These are phyloP conservation scores for Falco peregrinus DNA, from an alignment of 2,797 vertebrate genomes.

Conservation along the genomic window DNA sequence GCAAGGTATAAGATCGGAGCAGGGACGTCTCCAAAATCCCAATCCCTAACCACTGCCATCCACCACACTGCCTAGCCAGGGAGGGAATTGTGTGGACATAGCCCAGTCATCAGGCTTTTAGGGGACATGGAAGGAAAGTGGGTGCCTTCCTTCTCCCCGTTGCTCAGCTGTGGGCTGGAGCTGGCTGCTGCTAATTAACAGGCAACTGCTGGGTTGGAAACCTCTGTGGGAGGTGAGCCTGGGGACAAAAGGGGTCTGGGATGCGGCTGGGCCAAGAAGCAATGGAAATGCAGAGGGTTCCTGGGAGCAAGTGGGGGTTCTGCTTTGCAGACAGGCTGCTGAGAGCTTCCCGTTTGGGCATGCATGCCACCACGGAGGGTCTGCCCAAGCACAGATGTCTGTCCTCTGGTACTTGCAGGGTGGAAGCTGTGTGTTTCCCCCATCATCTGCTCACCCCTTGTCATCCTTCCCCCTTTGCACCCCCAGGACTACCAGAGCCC, in stretches of 20 bases:
- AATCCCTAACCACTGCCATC: accelerated
- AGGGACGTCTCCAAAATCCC: not conserved
- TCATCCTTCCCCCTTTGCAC: not conserved
- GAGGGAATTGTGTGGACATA: not conserved
- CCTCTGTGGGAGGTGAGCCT: not conserved
- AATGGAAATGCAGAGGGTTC: not conserved
- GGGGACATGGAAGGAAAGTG: not conserved
- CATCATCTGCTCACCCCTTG: not conserved
- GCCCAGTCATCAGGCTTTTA: not conserved
- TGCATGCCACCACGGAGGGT: accelerated
- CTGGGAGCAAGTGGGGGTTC: accelerated
- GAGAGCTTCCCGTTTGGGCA: not conserved
- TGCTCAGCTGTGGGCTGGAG: not conserved
- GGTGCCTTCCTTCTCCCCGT: accelerated
- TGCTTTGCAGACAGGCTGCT: not conserved
- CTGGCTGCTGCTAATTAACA: not conserved
- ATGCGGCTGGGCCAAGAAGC: not conserved
- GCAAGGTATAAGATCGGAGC: accelerated
- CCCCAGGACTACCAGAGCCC: not conserved
- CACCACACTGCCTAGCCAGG: accelerated
- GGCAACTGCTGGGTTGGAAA: not conserved
- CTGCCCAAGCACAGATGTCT: accelerated
- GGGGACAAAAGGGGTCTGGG: not conserved
- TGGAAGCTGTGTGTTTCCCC: not conserved
- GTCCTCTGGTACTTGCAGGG: not conserved